Base-by-base conservation (phyloP, 2,797 vertebrate species). In the Alectoris magna region DNA sequence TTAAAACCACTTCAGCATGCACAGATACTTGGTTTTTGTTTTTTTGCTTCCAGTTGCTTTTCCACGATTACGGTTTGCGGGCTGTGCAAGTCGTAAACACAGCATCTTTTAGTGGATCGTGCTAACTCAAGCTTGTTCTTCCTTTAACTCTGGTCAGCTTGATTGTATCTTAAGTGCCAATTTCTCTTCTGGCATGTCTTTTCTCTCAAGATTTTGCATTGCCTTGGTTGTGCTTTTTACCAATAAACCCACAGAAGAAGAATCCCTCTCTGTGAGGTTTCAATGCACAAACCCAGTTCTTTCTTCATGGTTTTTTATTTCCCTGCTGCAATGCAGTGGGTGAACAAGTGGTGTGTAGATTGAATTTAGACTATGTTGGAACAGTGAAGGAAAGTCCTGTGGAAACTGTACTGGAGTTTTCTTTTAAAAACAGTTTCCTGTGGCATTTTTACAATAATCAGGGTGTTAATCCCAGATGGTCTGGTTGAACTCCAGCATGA, bases 381-480 rank as follows among this genome's bases (percentile, higher is more conserved):
- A 83, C 77, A 60, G 56, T 86, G 88, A 95, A 89, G 76, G 78
- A 64, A 76, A 86, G 48, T 93, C 79, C 89, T 91, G 64, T 91
- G 87, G 76, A 92, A 84, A 68, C 8, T 53, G 3, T 48, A 59
- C 29, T 63, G 43, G 11, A 46, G 21, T 29, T 19, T 34, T 71
- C 62, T 86, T 94, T 72, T 44, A 16, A 27, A 38, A 90, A n/a
- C 16, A n/a, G 29, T 69, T 82, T 90, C 75, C 60, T 2, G 14
- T 67, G 74, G 34, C 49, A 79, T 66, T 82, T 83, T 55, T 71
- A 38, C 84, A 59, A 7, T 49, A 58, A 62, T 82, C 75, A 76
- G 88, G 78, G 62, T 89, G 86, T 83, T 94, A 88, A 95, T 94
- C 75, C 94, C 78, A 80, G 82, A 74, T 66, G 69, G 14, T 46